Evolutionary conservation across 2,113 vertebrate genomes (phyloP).

Genomic region (Cepphus grylle): DNA sequence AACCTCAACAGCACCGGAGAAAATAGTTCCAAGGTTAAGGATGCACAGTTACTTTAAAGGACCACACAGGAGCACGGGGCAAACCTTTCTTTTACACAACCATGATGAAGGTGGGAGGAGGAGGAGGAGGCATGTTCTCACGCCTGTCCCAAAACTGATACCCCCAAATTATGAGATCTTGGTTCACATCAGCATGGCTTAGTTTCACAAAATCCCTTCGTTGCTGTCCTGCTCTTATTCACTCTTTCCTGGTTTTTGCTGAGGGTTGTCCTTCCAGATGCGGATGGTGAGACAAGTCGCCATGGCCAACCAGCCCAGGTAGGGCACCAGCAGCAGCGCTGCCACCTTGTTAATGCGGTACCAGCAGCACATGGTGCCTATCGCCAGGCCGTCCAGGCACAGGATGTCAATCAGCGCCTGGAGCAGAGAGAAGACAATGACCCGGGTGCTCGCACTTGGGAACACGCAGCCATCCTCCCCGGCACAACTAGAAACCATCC

Average conservation of each 20-base stretch:
- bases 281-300: slow-evolving; percentile 79
- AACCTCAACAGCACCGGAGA: neutral
- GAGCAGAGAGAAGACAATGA: neutral
- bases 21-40: neutral
- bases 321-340: slow-evolving; percentile 82
- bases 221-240: neutral
- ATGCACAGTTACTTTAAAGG: neutral
- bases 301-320: slow-evolving; percentile 87
- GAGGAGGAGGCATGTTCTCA: neutral
- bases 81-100: neutral
- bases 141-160: neutral
- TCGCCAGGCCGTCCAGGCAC: slow-evolving; percentile 76
- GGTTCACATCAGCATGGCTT: neutral
- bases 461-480: rapidly evolving
- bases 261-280: slow-evolving; percentile 87
- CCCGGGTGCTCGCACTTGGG: neutral
- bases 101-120: neutral
- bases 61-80: neutral
- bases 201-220: rapidly evolving
- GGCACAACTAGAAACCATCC: rapidly evolving
- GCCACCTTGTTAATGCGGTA: slow-evolving; percentile 81
- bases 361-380: slow-evolving; percentile 81
- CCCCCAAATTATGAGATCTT: neutral
- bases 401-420: slow-evolving; percentile 81
- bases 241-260: neutral